Evolutionary conservation across 2,888 invertebrate genomes (phyloP).

Genomic region (Agriopis leucophaearia): DNA sequence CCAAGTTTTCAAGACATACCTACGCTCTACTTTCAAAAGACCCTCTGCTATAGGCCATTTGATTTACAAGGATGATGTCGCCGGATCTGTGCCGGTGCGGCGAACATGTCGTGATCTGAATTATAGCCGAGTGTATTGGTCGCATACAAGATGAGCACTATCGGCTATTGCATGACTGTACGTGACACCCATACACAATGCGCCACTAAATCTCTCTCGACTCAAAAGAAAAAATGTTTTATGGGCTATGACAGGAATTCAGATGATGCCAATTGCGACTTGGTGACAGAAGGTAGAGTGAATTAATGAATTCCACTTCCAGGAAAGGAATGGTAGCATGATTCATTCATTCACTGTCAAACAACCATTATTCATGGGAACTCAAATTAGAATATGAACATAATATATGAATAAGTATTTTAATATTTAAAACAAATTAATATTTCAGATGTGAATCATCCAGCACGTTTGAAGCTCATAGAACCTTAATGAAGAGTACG

Average conservation of each 20-base stretch:
- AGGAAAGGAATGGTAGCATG: conserved; percentile 20
- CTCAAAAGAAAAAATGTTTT: conserved; percentile 59
- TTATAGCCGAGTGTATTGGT: conserved; percentile 68
- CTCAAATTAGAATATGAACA: conserved; percentile 5
- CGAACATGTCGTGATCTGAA: conserved; percentile 68
- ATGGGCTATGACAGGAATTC: conserved; percentile 47
- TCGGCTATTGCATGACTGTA: conserved; percentile 68
- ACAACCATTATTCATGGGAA: conserved; percentile 9
- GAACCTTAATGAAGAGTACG: conserved; percentile 21
- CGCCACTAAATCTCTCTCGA: conserved; percentile 63
- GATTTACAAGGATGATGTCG: conserved; percentile 60
- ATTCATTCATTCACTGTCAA: conserved; percentile 29
- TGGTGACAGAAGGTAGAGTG: conserved; percentile 8
- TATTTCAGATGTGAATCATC: conserved; percentile 1
- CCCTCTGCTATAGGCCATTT: conserved; percentile 43
- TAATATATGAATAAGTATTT: neutral
- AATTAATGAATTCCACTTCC: conserved; percentile 32
- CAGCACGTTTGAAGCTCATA: conserved; percentile 7
- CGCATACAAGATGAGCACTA: conserved; percentile 73
- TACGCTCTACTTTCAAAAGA: conserved; percentile 46
- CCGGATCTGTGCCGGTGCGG: conserved; percentile 55
- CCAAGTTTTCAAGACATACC: neutral
- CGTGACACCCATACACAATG: conserved; percentile 68
- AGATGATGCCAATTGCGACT: conserved; percentile 17
- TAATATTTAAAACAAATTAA: neutral